Percentiles rank a stretch among this genome's conserved stretches.
Conservation (phyloP, 1,140 invertebrate genomes). For the Drosophila sucinea region DNA sequence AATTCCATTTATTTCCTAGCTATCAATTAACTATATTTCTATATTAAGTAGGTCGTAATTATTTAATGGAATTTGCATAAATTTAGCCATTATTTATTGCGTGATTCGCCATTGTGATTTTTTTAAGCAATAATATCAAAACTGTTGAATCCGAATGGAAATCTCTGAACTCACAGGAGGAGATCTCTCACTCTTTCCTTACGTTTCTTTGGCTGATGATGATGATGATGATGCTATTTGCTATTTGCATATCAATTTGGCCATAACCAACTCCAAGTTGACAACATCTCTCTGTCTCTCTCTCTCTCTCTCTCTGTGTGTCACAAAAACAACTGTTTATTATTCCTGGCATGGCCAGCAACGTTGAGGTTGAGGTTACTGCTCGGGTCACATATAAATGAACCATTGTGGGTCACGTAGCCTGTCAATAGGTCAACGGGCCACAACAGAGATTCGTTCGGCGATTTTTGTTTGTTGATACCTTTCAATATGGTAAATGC, state of each 20-base stretch:
- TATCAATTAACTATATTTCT: no score
- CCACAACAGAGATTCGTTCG: slow-evolving; percentile 50
- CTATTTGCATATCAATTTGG: slow-evolving; percentile 77
- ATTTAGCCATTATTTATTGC: slow-evolving; percentile 23
- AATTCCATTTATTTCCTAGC: no score
- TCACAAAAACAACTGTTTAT: slow-evolving; percentile 55
- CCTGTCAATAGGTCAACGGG: slow-evolving; percentile 71
- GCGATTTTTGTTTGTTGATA: slow-evolving; percentile 45
- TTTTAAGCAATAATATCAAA: neutral
- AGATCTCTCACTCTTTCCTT: neutral
- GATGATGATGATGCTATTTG: slow-evolving; percentile 24
- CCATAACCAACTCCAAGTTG: slow-evolving; percentile 48
- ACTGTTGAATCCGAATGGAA: slow-evolving; percentile 60
- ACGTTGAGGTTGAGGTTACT: slow-evolving; percentile 51
- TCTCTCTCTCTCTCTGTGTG: neutral
- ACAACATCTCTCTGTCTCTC: slow-evolving; percentile 36
- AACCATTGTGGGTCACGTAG: slow-evolving; percentile 68
- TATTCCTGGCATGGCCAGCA: slow-evolving; percentile 62
- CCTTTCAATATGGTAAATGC: neutral
- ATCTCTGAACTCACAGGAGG: slow-evolving; percentile 50
- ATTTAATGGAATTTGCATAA: neutral
- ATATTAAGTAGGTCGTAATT: no score
- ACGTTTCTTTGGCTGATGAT: slow-evolving; percentile 31
- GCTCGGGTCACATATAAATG: slow-evolving; percentile 73
- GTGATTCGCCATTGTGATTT: neutral